Evolutionary conservation across 2,113 vertebrate genomes (phyloP).

Genomic region (Charadrius vociferus): DNA sequence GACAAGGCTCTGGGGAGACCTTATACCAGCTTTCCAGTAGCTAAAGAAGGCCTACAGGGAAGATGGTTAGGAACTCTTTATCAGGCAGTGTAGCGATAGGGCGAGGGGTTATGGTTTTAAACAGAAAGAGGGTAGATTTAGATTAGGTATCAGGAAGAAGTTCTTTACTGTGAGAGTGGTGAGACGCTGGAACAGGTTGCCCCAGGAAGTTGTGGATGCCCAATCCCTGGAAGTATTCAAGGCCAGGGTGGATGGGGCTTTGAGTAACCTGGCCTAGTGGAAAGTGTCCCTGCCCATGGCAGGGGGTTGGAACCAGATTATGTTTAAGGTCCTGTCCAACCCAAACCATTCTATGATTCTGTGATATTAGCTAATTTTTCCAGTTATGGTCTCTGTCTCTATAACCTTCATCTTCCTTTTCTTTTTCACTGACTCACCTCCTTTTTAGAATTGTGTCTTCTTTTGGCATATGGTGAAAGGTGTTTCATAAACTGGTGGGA

Average conservation of each 20-base stretch:
- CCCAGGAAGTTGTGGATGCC: not conserved
- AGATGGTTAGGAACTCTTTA: not conserved
- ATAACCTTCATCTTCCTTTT: not conserved
- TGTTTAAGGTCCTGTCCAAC: not conserved
- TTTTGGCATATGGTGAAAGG: not conserved
- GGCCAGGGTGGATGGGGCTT: not conserved
- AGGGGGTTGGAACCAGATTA: not conserved
- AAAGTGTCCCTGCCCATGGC: not conserved
- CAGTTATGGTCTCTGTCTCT: not conserved
- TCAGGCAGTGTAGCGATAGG: not conserved
- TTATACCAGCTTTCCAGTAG: not conserved
- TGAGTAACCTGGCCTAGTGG: not conserved
- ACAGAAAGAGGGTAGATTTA: not conserved
- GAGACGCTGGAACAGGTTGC: not conserved
- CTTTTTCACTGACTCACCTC: not conserved
- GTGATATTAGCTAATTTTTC: not conserved
- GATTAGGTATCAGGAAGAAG: too few relatives aligned
- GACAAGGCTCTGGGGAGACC: not conserved
- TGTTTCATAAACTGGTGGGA: constrained; percentile 7
- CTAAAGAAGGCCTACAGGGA: not conserved
- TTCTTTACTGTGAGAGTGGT: not conserved
- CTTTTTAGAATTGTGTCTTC: not conserved
- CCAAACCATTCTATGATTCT: not conserved
- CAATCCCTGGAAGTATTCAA: not conserved
- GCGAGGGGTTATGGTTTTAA: not conserved